Evolutionary conservation across 2,113 vertebrate species (phyloP), one percentile per base, ranked within the genome.

Genomic region (Hippocampus abdominalis): DNA sequence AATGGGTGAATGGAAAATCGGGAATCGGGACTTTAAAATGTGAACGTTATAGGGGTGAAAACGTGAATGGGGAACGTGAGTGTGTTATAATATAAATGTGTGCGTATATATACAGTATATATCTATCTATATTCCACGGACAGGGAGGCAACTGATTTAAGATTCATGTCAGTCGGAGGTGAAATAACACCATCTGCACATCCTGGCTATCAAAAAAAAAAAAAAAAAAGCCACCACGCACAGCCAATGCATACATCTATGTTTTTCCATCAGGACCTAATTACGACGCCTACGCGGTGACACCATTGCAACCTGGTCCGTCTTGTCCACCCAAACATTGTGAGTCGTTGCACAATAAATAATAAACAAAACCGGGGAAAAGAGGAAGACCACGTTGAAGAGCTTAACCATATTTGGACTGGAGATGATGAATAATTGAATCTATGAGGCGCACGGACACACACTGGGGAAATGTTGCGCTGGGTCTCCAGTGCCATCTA

Each of bases 401-500:
- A 86, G 71, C 78, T 79, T 81, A 82, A 83, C 64, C 76, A 81
- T 89, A 86, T 90, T 89, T 90, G 84, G 81, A 75, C 78, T 88
- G 80, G 85, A 88, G 84, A 84, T 77, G 60, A 86, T 88, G 79
- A 90, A 91, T 92, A 90, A 91, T 91, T 91, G 77, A 92, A 87
- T 88, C 72, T 83, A 78, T 75, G 75, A 85, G 76, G 79, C 77
- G 76, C 62, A 27, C 48, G 32, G 68, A 57, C 60, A 73, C 63
- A 69, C 36, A 29, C 1, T 32, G 16, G 36, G 64, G 51, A 8
- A 29, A 46, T 46, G 60, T 78, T 83, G 74, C 74, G 71, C 85
- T 84, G 87, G 83, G 83, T 78, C 86, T 88, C 74, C 86, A 90
- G 81, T 90, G 88, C 91, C 91, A 93, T 89, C 92, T 91, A 88